Conservation (phyloP, 2,888 invertebrate species). For the Tortrix viridana region DNA sequence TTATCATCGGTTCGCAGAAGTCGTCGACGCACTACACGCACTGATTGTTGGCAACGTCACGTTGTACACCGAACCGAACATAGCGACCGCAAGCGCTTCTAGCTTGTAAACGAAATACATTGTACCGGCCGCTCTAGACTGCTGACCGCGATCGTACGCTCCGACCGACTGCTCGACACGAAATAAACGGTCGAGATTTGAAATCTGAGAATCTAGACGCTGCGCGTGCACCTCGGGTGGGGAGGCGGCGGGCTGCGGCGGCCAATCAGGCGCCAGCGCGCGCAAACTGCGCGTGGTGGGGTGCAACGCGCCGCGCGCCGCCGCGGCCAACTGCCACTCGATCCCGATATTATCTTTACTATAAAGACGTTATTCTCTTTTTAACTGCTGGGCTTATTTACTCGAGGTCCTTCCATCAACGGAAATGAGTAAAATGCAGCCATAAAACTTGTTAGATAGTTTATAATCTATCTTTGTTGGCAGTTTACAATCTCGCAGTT, state of each 20-base stretch:
- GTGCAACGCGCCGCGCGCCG: conserved; percentile 50
- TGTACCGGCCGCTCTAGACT: conserved; percentile 55
- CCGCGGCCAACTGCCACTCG: conserved; percentile 48
- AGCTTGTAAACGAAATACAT: conserved; percentile 62
- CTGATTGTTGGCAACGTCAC: conserved; percentile 76
- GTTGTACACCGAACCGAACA: conserved; percentile 73
- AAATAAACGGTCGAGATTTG: conserved; percentile 85
- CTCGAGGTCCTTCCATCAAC: conserved; percentile 80
- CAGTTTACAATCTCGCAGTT: too few species aligned
- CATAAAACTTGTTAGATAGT: too few species aligned
- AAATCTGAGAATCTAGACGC: conserved; percentile 82
- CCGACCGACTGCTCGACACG: conserved; percentile 71
- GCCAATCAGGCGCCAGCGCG: conserved; percentile 69
- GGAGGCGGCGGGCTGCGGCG: conserved; percentile 50
- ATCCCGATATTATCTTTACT: conserved; percentile 80
- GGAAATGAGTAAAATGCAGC: conserved; percentile 63
- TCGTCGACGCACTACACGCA: conserved; percentile 77
- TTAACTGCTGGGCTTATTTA: conserved; percentile 74
- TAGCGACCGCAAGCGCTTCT: conserved; percentile 69
- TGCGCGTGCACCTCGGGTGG: conserved; percentile 70
- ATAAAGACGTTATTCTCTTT: conserved; percentile 79
- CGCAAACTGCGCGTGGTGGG: conserved; percentile 69
- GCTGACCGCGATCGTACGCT: conserved; percentile 61
- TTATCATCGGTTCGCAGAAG: conserved; percentile 46
- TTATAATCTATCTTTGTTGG: too few species aligned